phyloP scores from a whole-genome alignment of 2,888 invertebrate species.

The Thymelicus acteon region DNA sequence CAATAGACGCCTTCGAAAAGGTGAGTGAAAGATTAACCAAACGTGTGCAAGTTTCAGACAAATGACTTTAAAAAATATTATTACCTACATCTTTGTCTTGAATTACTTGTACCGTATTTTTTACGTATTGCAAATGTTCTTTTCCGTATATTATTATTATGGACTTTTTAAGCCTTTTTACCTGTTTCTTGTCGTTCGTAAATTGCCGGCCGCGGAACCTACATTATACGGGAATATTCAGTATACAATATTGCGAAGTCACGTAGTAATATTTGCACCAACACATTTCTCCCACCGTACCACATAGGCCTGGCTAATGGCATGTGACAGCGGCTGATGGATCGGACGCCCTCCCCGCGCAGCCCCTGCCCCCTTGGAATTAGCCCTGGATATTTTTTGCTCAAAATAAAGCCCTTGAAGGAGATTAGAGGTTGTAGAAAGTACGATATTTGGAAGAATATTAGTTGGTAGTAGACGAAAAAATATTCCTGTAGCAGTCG shows the following conservation, averaged over 20 bases:
- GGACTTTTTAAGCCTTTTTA: too few relatives aligned
- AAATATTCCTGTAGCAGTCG: too few relatives aligned
- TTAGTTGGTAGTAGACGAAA: neutral
- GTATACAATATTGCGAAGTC: constrained; percentile 21
- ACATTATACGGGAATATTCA: neutral
- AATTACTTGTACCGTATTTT: too few relatives aligned
- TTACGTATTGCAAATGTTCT: too few relatives aligned
- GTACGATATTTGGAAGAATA: constrained; percentile 9
- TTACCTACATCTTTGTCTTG: too few relatives aligned
- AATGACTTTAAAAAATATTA: too few relatives aligned
- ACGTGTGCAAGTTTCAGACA: too few relatives aligned
- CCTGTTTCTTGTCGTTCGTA: neutral
- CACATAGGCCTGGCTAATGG: constrained; percentile 75
- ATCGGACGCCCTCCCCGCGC: constrained; percentile 57
- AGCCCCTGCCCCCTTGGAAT: constrained; percentile 40
- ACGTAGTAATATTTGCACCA: constrained; percentile 34
- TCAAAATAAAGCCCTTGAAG: constrained; percentile 35
- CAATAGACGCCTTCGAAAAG: too few relatives aligned
- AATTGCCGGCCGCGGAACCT: neutral
- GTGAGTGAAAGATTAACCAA: too few relatives aligned
- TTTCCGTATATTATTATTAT: too few relatives aligned
- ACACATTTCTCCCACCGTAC: constrained; percentile 43
- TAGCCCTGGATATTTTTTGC: constrained; percentile 41
- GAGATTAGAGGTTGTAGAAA: constrained; percentile 28
- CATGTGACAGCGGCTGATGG: constrained; percentile 80